Evolutionary conservation across 2,113 vertebrate species (phyloP).

Genomic region (Lichenostomus cassidix): DNA sequence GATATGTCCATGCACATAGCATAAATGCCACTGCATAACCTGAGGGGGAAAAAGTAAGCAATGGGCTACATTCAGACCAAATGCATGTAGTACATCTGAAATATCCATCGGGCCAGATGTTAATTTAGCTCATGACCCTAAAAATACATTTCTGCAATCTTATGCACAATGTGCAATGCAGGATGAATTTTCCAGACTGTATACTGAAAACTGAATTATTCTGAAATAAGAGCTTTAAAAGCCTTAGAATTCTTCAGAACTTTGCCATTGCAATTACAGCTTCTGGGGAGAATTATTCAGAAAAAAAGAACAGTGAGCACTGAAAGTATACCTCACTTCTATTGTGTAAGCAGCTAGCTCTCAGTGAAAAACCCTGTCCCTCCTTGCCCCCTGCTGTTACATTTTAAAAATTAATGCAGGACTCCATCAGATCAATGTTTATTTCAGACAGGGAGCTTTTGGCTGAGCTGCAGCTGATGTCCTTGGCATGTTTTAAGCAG

Average conservation of each 20-base stretch:
- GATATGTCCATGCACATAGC: no score
- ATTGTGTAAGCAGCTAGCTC: neutral
- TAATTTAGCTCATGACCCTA: neutral
- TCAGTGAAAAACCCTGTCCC: neutral
- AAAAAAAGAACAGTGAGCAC: neutral
- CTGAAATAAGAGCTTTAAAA: neutral
- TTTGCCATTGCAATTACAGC: neutral
- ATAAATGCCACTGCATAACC: neutral
- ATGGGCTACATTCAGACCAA: neutral
- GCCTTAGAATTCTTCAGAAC: neutral
- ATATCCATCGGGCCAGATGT: neutral
- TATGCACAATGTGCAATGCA: neutral
- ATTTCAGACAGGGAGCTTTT: neutral
- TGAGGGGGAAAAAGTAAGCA: neutral
- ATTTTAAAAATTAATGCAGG: constrained; percentile 13
- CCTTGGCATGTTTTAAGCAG: neutral
- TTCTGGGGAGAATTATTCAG: neutral
- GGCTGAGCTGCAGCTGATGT: neutral
- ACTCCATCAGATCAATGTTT: neutral
- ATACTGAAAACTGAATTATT: neutral
- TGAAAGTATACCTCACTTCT: neutral
- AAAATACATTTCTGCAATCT: neutral
- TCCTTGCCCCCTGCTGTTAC: constrained; percentile 41
- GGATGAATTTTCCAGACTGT: neutral
- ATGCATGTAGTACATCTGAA: neutral